phyloP scores from a whole-genome alignment of 2,888 invertebrate species.

The Brenthis hecate region DNA sequence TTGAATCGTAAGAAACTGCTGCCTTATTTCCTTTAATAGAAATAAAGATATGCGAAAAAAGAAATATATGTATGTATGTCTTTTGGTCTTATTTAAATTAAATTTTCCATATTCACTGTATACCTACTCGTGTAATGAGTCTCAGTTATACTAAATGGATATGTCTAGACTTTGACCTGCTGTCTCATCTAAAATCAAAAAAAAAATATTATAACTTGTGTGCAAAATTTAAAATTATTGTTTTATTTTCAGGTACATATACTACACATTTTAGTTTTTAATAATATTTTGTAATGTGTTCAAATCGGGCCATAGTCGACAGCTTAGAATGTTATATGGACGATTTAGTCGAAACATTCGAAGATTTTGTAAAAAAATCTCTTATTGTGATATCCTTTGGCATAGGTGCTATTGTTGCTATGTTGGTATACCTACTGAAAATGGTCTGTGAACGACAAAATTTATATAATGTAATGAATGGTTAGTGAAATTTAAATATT shows the following conservation, averaged over 20 bases:
- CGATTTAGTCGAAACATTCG: constrained; percentile 56
- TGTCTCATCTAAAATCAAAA: neutral
- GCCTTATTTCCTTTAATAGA: too few species aligned
- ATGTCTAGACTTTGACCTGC: too few species aligned
- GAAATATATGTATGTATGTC: too few species aligned
- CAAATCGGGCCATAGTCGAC: constrained; percentile 45
- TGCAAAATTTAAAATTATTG: neutral
- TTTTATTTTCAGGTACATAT: constrained; percentile 63
- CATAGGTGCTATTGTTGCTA: constrained; percentile 50
- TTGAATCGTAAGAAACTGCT: too few species aligned
- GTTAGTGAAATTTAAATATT: constrained; percentile 16
- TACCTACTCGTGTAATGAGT: too few species aligned
- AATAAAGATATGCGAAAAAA: too few species aligned
- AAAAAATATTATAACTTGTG: neutral
- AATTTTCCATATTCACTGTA: too few species aligned
- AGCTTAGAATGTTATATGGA: constrained; percentile 59
- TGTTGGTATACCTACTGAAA: constrained; percentile 55
- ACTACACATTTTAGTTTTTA: constrained; percentile 61
- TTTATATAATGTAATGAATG: constrained; percentile 21
- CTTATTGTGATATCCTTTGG: constrained; percentile 55
- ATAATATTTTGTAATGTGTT: constrained; percentile 53
- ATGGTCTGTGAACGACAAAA: constrained; percentile 32
- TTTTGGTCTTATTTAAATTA: too few species aligned
- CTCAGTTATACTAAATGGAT: too few species aligned
- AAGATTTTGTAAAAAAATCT: constrained; percentile 60